Conservation (phyloP, 2,797 vertebrate species). For the Poecile montanus region DNA sequence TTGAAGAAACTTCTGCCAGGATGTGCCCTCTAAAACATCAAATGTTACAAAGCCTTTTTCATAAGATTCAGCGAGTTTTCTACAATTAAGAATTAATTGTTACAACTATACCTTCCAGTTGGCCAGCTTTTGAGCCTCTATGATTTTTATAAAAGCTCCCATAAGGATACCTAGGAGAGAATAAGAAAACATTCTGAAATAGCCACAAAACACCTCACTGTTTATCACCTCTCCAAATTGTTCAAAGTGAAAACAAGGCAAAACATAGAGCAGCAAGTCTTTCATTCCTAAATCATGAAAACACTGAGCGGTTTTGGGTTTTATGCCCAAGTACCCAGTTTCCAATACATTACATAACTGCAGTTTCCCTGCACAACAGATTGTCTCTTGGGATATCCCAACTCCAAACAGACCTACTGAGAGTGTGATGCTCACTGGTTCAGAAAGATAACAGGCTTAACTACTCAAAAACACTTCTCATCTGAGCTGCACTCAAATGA, state of each 20-base stretch:
- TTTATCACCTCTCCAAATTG: not conserved
- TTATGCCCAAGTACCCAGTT: not conserved
- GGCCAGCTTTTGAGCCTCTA: slow-evolving; percentile 95
- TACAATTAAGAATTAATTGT: not conserved
- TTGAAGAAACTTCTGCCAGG: not conserved
- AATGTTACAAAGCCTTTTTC: not conserved
- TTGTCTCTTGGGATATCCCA: not conserved
- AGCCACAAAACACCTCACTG: not conserved
- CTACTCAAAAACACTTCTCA: not conserved
- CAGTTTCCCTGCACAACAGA: not conserved
- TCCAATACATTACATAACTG: not conserved
- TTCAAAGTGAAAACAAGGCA: not conserved
- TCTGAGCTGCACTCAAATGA: not conserved
- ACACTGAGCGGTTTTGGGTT: not conserved
- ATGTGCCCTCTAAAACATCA: not conserved
- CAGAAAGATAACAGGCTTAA: not conserved
- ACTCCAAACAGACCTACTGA: not conserved
- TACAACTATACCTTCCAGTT: slow-evolving; percentile 94
- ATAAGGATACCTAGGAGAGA: slow-evolving; percentile 91
- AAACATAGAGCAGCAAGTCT: not conserved
- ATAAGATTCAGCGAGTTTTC: not conserved
- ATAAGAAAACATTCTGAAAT: slow-evolving; percentile 23
- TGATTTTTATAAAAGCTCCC: slow-evolving; percentile 98
- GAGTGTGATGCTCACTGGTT: not conserved
- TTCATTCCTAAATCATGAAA: not conserved